Percentiles rank a stretch among this genome's conserved stretches.
Conservation (phyloP, 1,140 invertebrate genomes). For the Caerostris extrusa region DNA sequence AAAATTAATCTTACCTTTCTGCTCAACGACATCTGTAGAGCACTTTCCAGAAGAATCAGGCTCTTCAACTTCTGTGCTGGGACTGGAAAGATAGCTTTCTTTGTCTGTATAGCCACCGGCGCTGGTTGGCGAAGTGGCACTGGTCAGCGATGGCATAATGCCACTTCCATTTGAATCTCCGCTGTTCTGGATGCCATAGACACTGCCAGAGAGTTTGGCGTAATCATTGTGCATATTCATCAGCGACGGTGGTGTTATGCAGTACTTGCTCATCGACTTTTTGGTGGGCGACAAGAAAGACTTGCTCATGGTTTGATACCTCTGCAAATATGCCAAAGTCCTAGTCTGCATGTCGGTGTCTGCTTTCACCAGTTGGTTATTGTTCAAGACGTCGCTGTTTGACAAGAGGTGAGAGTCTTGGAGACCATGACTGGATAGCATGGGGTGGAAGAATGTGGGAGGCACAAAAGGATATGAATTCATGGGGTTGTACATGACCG, state of each 20-base stretch:
- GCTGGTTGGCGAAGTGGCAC: neutral
- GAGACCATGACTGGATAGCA: slow-evolving; percentile 50
- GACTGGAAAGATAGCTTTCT: slow-evolving; percentile 71
- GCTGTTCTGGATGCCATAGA: neutral
- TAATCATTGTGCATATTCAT: neutral
- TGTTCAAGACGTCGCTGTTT: neutral
- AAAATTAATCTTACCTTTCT: slow-evolving; percentile 58
- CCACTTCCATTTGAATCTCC: slow-evolving; percentile 13
- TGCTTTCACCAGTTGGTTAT: neutral
- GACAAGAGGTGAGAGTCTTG: slow-evolving; percentile 47
- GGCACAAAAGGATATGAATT: slow-evolving; percentile 67
- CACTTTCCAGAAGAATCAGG: slow-evolving; percentile 74
- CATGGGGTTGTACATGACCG: slow-evolving; percentile 75
- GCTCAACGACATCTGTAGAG: slow-evolving; percentile 69
- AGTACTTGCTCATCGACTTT: slow-evolving; percentile 45
- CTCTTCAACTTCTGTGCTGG: slow-evolving; percentile 68
- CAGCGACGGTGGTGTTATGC: neutral
- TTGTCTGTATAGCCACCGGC: slow-evolving; percentile 47
- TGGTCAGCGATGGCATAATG: neutral
- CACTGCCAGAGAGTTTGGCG: neutral
- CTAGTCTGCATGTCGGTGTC: slow-evolving; percentile 15
- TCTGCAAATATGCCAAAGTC: slow-evolving; percentile 27
- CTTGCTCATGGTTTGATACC: slow-evolving; percentile 41
- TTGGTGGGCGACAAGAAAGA: slow-evolving; percentile 42
- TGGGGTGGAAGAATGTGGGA: slow-evolving; percentile 56